Evolutionary conservation across 2,113 vertebrate genomes (phyloP), one percentile per base, ranked within the genome.

Genomic region (Leuciscus idus): DNA sequence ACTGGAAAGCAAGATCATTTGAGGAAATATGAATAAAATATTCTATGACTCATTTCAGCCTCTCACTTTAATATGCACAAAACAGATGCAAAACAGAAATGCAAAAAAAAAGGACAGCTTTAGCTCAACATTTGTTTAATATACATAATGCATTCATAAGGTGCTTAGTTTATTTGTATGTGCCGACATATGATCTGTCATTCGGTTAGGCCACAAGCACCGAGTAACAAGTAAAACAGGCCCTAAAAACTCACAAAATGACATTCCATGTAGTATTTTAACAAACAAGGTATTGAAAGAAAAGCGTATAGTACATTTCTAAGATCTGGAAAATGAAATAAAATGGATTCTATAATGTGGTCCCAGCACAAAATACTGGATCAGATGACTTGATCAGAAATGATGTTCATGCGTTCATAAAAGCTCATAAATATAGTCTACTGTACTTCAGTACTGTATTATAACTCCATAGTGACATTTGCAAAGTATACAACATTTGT

Each of bases 141-240:
- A 94, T 92, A 91, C 92, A 93, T 90, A 87, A 94, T 91, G 90
- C 89, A 90, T 94, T 89, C 92, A 94, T 92, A 93, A 76, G 92
- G 17, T 46, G 33, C 46, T 36, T 76, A 78, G 23, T 61, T 43
- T 43, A 39, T n/a, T 39, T 62, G 21, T 46, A 9, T 43, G 6
- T 17, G 77, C 33, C 13, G 8, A 36, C 17, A 43, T 8, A n/a
- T 13, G 28, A 52, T n/a, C 46, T 52, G 74, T 79, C 11, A 59
- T 59, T 59, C 9, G 6, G 52, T 61, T 61, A n/a, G 11, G 23
- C 55, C 55, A 19, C 57, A 62, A 46, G 36, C 78, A 80, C 33
- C 0, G 2, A 50, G 5, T 78, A 48, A 77, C 7, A 36, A 61
- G 19, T 39, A 59, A 79, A 39, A 13, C 19, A n/a, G 75, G 30